A percentile compares a stretch with the other conserved stretches of the same genome.
Conservation (phyloP, 1,140 invertebrate species). For the Telenomus remus region DNA sequence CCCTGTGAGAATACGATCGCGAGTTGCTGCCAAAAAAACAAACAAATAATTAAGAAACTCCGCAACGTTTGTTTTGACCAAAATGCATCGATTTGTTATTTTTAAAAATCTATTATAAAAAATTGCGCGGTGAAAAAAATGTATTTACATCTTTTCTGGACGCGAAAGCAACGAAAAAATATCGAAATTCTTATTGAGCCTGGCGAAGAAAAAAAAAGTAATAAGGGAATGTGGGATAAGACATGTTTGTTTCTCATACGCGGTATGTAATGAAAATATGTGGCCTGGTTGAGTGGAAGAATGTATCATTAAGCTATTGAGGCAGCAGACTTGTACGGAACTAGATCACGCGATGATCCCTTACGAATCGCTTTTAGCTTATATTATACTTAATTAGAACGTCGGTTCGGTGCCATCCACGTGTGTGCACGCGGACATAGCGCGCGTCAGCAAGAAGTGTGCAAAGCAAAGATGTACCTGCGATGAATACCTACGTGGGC, state of each 20-base stretch:
- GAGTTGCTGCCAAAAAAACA: too few species aligned
- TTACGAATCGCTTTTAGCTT: constrained; percentile 44
- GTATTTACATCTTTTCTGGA: too few species aligned
- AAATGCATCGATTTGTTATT: too few species aligned
- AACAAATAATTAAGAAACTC: too few species aligned
- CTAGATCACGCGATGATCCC: constrained; percentile 51
- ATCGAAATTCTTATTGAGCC: too few species aligned
- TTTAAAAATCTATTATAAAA: too few species aligned
- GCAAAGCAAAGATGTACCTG: constrained; percentile 45
- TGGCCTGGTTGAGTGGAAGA: constrained; percentile 16
- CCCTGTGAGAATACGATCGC: too few species aligned
- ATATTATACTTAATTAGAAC: constrained; percentile 65
- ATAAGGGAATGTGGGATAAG: constrained; percentile 4
- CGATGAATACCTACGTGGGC: constrained; percentile 54
- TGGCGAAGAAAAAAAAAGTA: constrained; percentile 14
- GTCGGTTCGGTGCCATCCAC: constrained; percentile 61
- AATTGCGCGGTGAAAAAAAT: too few species aligned
- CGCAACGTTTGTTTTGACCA: too few species aligned
- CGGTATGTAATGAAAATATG: constrained; percentile 45
- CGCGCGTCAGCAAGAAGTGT: constrained; percentile 49
- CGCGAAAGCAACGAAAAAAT: too few species aligned
- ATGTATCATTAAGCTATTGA: constrained; percentile 56
- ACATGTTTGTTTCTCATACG: constrained; percentile 52
- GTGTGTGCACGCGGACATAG: constrained; percentile 21
- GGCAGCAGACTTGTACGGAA: constrained; percentile 36